Evolutionary conservation across 2,797 vertebrate species (phyloP).

Genomic region (Typhlichthys eigenmanni): DNA sequence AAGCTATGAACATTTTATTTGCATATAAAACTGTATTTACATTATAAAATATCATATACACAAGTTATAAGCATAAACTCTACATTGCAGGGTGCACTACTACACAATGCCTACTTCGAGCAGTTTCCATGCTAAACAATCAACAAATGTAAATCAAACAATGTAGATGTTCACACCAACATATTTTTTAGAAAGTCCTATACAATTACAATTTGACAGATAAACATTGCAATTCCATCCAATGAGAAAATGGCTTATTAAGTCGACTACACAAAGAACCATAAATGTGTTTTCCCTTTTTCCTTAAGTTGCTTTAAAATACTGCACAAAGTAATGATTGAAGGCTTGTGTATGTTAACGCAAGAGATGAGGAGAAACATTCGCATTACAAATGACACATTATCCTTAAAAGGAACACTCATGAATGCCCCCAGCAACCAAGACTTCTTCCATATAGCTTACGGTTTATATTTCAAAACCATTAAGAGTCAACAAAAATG

Average conservation of each 20-base stretch:
- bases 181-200: constrained; percentile 18
- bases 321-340: too few species aligned
- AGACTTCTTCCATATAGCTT: too few species aligned
- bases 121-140: constrained; percentile 80
- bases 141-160: constrained; percentile 15
- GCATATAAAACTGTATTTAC: constrained; percentile 74
- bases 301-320: not conserved
- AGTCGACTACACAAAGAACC: not conserved
- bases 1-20: constrained; percentile 5
- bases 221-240: constrained; percentile 42
- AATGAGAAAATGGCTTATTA: constrained; percentile 51
- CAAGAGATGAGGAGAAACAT: not conserved
- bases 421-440: too few species aligned
- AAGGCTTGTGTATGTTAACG: too few species aligned
- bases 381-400: not conserved
- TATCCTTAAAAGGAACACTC: too few species aligned
- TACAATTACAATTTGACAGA: constrained; percentile 32
- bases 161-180: not conserved
- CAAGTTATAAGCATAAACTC: constrained; percentile 72
- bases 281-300: not conserved
- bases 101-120: constrained; percentile 75
- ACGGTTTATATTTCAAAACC: too few species aligned
- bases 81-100: constrained; percentile 82
- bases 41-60: constrained; percentile 80
- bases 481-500: too few species aligned